Evolutionary conservation across 2,888 invertebrate genomes (phyloP).

Genomic region (Muscina levida): DNA sequence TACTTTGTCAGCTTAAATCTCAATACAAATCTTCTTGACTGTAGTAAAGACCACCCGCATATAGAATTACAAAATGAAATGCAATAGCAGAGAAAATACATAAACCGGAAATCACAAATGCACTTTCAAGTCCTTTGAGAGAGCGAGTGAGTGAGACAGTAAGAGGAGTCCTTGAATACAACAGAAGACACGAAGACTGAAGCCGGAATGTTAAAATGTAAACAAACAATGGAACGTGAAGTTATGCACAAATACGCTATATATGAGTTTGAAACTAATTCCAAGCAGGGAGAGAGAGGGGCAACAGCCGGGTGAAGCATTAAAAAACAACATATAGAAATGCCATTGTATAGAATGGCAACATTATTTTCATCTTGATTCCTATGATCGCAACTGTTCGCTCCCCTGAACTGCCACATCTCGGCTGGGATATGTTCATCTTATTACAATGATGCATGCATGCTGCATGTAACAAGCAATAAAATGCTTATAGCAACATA

Average conservation of each 20-base stretch:
- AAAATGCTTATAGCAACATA: constrained; percentile 50
- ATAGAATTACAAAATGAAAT: constrained; percentile 55
- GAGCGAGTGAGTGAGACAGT: background rate
- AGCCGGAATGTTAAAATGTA: constrained; percentile 42
- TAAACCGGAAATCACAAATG: constrained; percentile 64
- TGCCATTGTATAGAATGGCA: constrained; percentile 56
- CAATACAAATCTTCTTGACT: constrained; percentile 56
- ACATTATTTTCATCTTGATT: constrained; percentile 51
- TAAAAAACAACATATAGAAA: constrained; percentile 44
- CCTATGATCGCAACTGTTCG: constrained; percentile 33
- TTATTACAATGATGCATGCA: constrained; percentile 49
- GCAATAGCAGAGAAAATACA: constrained; percentile 30
- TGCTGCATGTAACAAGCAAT: constrained; percentile 53
- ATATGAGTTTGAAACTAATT: background rate
- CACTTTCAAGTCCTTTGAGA: constrained; percentile 54
- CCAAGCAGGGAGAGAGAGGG: constrained; percentile 13
- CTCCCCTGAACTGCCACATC: background rate
- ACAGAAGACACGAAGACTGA: background rate
- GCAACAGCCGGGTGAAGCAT: constrained; percentile 49
- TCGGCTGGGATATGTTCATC: constrained; percentile 20
- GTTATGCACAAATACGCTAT: background rate
- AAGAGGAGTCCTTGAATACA: background rate
- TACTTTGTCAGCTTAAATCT: constrained; percentile 36
- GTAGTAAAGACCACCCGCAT: constrained; percentile 58
- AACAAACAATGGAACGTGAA: constrained; percentile 55